Evolutionary conservation across 2,113 vertebrate genomes (phyloP).

Genomic region (Bostrychus sinensis): DNA sequence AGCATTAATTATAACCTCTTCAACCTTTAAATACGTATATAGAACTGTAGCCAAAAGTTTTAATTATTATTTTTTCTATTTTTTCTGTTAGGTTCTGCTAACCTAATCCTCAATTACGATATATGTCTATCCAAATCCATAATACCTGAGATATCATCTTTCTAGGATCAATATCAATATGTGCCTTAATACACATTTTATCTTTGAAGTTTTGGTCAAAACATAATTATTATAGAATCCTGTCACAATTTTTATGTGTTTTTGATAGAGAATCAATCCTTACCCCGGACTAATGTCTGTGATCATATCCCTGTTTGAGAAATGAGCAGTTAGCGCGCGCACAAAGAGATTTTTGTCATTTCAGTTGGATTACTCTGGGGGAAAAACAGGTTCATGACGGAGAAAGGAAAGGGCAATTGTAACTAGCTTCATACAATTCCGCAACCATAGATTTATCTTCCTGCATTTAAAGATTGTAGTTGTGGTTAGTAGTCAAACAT

Average conservation of each 20-base stretch:
- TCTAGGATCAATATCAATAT: slow-evolving; percentile 6
- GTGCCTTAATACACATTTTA: slow-evolving; percentile 7
- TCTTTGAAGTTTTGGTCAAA: slow-evolving; percentile 33
- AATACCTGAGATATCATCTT: not conserved
- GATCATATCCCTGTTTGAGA: slow-evolving; percentile 4
- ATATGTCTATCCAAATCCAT: too few species aligned
- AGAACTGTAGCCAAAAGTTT: too few species aligned
- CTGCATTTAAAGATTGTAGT: not conserved
- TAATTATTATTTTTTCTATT: too few species aligned
- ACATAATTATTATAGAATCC: slow-evolving; percentile 20
- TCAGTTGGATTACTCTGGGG: not conserved
- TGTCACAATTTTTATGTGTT: slow-evolving; percentile 22
- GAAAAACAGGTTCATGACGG: not conserved
- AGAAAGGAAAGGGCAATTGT: not conserved
- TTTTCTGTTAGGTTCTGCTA: too few species aligned
- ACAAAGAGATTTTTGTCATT: not conserved
- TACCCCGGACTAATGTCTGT: slow-evolving; percentile 23
- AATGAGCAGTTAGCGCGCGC: slow-evolving; percentile 12
- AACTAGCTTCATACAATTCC: not conserved
- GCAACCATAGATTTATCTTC: not conserved
- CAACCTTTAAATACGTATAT: too few species aligned
- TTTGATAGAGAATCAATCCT: slow-evolving; percentile 35
- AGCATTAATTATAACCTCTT: too few species aligned
- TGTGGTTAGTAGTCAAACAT: not conserved
- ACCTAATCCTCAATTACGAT: too few species aligned